These are phyloP conservation scores for Hiodon tergisus DNA, from an alignment of 2,113 vertebrate genomes.

Conservation along the genomic window DNA sequence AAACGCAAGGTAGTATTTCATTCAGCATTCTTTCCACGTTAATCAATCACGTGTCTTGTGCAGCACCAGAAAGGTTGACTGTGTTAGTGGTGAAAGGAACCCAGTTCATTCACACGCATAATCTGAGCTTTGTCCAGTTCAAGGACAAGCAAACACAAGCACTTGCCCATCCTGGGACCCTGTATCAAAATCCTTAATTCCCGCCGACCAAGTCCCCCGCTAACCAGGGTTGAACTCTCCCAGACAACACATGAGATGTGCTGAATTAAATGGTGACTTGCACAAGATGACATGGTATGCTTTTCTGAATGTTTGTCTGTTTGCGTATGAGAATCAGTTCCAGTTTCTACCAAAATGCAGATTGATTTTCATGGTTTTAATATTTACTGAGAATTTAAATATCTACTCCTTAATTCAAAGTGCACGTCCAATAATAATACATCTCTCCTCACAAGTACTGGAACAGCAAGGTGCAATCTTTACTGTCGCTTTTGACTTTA, in stretches of 20 bases:
- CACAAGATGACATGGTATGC: not conserved
- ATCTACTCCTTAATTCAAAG: no score
- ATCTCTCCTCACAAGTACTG: no score
- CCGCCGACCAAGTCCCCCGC: slow-evolving; percentile 50
- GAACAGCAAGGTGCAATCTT: no score
- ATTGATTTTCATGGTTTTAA: no score
- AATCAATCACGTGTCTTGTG: not conserved
- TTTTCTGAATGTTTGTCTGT: no score
- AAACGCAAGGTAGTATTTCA: no score
- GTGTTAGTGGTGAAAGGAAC: slow-evolving; percentile 58
- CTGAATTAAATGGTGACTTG: not conserved
- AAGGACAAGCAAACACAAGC: slow-evolving; percentile 70
- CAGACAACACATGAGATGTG: not conserved
- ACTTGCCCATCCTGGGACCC: slow-evolving; percentile 49
- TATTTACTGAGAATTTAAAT: no score
- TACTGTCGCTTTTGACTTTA: no score
- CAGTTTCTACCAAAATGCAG: no score
- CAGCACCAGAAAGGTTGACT: not conserved
- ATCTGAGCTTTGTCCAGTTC: slow-evolving; percentile 65
- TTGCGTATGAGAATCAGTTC: no score
- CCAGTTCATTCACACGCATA: slow-evolving; percentile 67
- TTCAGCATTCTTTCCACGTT: no score
- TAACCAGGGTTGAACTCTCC: slow-evolving; percentile 41
- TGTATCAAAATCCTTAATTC: slow-evolving; percentile 52
- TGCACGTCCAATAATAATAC: no score